Evolutionary conservation across 2,888 invertebrate species (phyloP), one percentile per base, ranked within the genome.

Genomic region (Ligdia adustata): DNA sequence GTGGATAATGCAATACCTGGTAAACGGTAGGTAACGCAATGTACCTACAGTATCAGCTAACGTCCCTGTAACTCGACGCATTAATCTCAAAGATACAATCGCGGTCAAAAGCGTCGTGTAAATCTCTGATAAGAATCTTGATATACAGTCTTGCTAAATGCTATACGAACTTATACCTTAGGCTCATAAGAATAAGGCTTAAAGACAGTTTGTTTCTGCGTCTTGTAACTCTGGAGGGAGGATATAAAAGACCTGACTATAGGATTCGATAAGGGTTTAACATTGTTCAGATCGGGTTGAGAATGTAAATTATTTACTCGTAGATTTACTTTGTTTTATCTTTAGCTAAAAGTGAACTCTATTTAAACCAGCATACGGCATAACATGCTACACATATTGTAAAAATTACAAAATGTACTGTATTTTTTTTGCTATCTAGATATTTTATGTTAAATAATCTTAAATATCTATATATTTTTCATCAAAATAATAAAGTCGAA

Each of bases 21-120:
- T 50, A 55, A 47, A 47, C 27, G 63, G 69, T 71, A 69, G 63
- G 69, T 71, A 69, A 76, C 65, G 65, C 77, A 22, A 22, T 22
- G 22, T 75, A 74, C 72, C 72, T 77, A 77, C 73, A 69, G 22
- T 22, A 63, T 67, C 66, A 51, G 66, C 69, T 67, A 66, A 66
- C 66, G 66, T 62, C 67, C 70, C 69, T 69, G 68, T 69, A 71
- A 69, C 75, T 67, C 73, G 55, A 71, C 74, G 76, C 85, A 87
- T 87, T 85, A 83, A 88, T 86, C 86, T 82, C 72, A 59, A 48
- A 80, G 84, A 87, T 88, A 88, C 78, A 75, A 86, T 86, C 87
- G 67, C 66, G 72, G 72, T 60, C 66, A 66, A 66, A 69, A 61
- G 69, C 69, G 74, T 73, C 69, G 69, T 73, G 81, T 85, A 86